Evolutionary conservation across 2,113 vertebrate genomes (phyloP), one percentile per base, ranked within the genome.

Genomic region (Neodontobutis hainanensis): DNA sequence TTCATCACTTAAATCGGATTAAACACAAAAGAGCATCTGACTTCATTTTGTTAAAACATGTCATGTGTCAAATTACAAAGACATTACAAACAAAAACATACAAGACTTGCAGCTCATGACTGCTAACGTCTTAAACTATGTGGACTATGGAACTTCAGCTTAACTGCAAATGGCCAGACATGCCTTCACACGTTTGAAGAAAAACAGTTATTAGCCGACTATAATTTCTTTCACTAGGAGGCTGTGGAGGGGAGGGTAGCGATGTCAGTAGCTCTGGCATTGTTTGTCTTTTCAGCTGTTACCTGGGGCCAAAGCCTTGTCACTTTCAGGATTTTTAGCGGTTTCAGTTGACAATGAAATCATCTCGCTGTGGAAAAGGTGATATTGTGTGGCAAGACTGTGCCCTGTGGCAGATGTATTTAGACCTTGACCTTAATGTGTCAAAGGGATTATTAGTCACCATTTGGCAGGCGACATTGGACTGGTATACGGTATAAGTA

Each of bases 331-430:
- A 67, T 59, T 78, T 34, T 67, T 19, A 46, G 42, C 14, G 55
- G 80, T 82, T 83, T 87, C 85, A 67, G 80, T 80, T 82, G 71
- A 84, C 77, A 70, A 81, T 85, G 85, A 85, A 77, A 81, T 88
- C 86, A 82, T 72, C 77, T 32, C 4, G 55, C 61, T 58, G 64
- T n/a, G 58, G 57, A 82, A 87, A 87, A 88, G 58, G 52, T 43
- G 71, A 86, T 78, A 83, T 65, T 57, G 60, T 57, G 69, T 16
- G 34, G 48, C 66, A 5, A 77, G 66, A 60, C 53, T 34, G 10
- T 65, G 16, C 75, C 72, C 75, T 14, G 50, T 47, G 74, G 85
- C 64, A 69, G 55, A 60, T 46, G 66, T 49, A 55, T 68, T 75
- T 48, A 64, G 70, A 47, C 64, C 19, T 6, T 6, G 27, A 72